Evolutionary conservation across 2,113 vertebrate species (phyloP).

Genomic region (Calyptommatus sinebrachiatus): DNA sequence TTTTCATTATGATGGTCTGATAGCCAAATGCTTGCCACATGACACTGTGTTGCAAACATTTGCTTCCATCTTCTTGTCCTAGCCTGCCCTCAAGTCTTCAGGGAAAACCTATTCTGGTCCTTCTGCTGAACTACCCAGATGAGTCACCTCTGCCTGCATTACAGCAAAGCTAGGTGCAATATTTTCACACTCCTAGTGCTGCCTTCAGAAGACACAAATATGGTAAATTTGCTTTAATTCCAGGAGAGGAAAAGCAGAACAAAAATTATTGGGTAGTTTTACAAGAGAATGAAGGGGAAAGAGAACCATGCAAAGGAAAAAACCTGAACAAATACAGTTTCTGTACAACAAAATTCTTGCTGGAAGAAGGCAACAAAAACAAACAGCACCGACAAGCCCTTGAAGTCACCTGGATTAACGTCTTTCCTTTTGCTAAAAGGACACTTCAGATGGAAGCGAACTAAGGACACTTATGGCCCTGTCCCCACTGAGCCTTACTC

Average conservation of each 20-base stretch:
- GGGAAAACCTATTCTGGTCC: slow-evolving; percentile 5
- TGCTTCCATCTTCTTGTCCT: not conserved
- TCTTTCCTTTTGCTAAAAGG: too few species aligned
- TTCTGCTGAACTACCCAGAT: not conserved
- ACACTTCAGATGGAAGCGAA: too few species aligned
- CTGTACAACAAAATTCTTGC: too few species aligned
- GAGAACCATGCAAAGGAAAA: too few species aligned
- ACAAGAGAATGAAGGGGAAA: too few species aligned
- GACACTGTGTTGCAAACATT: not conserved
- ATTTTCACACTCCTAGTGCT: not conserved
- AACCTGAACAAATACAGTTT: too few species aligned
- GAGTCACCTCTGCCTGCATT: not conserved
- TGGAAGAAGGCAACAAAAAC: too few species aligned
- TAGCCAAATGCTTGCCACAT: not conserved
- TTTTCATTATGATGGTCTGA: not conserved
- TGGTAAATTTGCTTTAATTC: not conserved
- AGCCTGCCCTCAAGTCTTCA: not conserved
- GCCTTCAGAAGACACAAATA: not conserved
- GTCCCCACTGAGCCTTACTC: too few species aligned
- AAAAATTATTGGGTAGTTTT: too few species aligned
- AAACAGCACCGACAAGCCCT: too few species aligned
- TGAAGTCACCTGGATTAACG: too few species aligned
- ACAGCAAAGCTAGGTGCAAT: not conserved
- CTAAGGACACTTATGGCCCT: too few species aligned
- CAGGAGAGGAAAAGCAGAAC: not conserved